Base-by-base conservation (phyloP, 2,797 vertebrate genomes). In the Scolopax rusticola region DNA sequence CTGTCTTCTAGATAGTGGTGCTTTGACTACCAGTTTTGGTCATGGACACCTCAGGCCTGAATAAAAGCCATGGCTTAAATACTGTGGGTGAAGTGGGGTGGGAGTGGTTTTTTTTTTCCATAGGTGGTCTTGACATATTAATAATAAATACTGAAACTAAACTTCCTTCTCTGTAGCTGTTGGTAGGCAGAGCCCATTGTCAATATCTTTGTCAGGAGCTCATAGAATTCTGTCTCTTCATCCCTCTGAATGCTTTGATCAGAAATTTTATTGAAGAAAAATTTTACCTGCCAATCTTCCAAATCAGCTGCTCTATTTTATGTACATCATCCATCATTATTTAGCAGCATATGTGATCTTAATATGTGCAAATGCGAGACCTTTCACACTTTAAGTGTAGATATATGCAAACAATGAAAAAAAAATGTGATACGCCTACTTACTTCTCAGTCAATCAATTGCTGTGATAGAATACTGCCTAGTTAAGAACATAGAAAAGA, bases 261-360 rank as follows among this genome's bases (percentile, higher is more conserved):
- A 93, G 80, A 43, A 40, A 89, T 94, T 95, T 92, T 92, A 96
- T 95, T 96, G 89, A 67, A 93, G 73, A 54, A 91, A 97, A 97
- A 82, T 79, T 9, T 14, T 18, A 77, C 8, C 82, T 95, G 91
- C 88, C 88, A 87, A 8, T 97, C 95, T 91, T 97, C 89, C 90
- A 97, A 87, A 97, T 97, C 88, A 96, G 43, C 81, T 92, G 14
- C 74, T 85, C 41, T 92, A 96, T 97, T 97, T 97, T 94, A 80
- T 71, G 80, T 60, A 95, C 91, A 75, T 89, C 69, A 87, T 87
- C 92, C 70, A 67, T 94, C 92, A 90, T 95, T 97, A 95, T 93
- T 96, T 95, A 97, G 93, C 90, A 93, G 21, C 59, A 84, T 61
- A 15, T 76, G 51, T 91, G 92, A 91, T 91, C 84, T 90, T 97